Evolutionary conservation across 2,888 invertebrate genomes (phyloP).

Genomic region (Xestia sexstrigata): DNA sequence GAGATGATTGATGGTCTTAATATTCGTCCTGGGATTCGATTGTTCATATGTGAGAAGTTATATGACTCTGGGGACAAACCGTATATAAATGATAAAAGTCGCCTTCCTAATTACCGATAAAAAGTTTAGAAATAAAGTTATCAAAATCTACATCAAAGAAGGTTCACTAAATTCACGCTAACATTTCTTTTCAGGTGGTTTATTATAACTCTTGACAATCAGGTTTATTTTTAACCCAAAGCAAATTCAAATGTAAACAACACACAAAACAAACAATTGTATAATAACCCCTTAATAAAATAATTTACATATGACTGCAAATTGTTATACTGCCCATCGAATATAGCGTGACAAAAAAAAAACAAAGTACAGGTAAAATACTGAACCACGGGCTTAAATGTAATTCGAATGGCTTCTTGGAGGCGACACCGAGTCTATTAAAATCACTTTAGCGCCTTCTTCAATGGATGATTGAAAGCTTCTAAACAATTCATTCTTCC

Average conservation of each 20-base stretch:
- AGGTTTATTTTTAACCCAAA: too few species aligned
- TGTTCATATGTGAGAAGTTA: conserved; percentile 83
- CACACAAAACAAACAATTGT: background rate
- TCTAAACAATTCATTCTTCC: conserved; percentile 87
- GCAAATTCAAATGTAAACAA: background rate
- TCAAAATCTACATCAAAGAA: background rate
- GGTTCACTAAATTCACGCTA: background rate
- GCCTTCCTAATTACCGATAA: background rate
- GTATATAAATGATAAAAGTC: conserved; percentile 21
- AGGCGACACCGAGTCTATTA: conserved; percentile 90
- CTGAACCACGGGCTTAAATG: conserved; percentile 81
- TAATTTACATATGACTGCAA: conserved; percentile 44
- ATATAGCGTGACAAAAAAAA: conserved; percentile 61
- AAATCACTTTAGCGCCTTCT: conserved; percentile 88
- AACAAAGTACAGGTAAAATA: conserved; percentile 73
- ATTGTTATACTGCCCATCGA: conserved; percentile 19
- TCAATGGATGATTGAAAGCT: conserved; percentile 89
- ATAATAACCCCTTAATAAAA: conserved; percentile 27
- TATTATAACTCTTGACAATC: too few species aligned
- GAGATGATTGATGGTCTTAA: conserved; percentile 85
- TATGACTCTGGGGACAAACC: conserved; percentile 82
- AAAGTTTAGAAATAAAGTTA: background rate
- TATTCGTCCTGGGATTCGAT: conserved; percentile 72
- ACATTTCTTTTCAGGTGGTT: background rate
- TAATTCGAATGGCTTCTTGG: conserved; percentile 83